Conservation (phyloP, 2,113 vertebrate species). For the Salminus brasiliensis region DNA sequence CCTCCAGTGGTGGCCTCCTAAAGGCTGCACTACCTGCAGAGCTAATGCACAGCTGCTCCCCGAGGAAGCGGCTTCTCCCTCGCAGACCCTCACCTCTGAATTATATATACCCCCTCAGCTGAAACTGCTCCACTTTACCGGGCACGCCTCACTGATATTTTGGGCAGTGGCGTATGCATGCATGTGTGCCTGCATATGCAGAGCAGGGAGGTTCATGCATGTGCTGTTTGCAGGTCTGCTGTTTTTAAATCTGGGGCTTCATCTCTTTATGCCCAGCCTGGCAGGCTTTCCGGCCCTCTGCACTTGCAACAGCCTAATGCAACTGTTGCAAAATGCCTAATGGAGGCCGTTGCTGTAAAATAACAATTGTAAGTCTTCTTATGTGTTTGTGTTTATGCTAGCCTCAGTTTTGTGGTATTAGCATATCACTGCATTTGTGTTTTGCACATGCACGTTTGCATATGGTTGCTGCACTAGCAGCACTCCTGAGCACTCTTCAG, state of each 20-base stretch:
- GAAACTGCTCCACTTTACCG: conserved; percentile 35
- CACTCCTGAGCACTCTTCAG: conserved; percentile 62
- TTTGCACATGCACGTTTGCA: conserved; percentile 41
- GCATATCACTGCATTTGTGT: conserved; percentile 36
- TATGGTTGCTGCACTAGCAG: conserved; percentile 54
- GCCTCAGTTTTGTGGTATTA: conserved; percentile 31
- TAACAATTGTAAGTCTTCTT: neutral
- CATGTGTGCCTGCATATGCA: neutral
- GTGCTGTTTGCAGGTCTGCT: neutral
- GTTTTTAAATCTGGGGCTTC: neutral
- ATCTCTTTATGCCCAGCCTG: neutral
- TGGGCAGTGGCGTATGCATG: conserved; percentile 7
- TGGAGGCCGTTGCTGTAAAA: neutral
- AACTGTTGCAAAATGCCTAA: too few relatives aligned
- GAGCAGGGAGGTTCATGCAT: neutral
- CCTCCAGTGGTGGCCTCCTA: conserved; percentile 22
- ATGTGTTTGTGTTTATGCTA: neutral
- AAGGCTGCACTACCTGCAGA: conserved; percentile 40
- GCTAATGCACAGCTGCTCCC: conserved; percentile 53
- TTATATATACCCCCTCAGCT: conserved; percentile 50
- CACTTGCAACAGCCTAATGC: neutral
- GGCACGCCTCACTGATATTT: conserved; percentile 39
- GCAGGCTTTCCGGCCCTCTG: neutral
- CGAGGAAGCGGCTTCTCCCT: conserved; percentile 40
- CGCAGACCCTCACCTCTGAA: conserved; percentile 43